These are phyloP conservation scores for Lymantria dispar DNA, from an alignment of 2,888 invertebrate genomes.

Conservation along the genomic window DNA sequence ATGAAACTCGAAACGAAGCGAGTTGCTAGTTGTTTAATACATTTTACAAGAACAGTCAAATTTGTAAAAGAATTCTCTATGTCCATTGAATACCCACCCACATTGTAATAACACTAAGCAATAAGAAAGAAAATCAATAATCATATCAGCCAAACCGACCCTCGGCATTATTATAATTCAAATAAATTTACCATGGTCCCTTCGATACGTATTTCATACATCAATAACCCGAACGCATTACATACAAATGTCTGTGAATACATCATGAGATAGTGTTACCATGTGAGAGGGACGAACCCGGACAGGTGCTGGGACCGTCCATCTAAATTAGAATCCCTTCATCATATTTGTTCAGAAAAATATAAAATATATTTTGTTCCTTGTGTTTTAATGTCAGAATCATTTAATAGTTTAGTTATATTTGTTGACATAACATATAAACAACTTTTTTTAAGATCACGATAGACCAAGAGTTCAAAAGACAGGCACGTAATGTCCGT, in stretches of 20 bases:
- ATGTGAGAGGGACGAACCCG: constrained; percentile 19
- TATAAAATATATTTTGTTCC: not conserved
- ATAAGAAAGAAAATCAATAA: constrained; percentile 18
- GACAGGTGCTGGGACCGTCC: constrained; percentile 30
- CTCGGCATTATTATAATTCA: constrained; percentile 29
- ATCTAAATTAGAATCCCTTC: constrained; percentile 22
- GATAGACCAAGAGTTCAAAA: no score
- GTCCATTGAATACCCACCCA: no score
- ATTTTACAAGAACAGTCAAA: no score
- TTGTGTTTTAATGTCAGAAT: no score
- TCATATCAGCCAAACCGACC: constrained; percentile 13
- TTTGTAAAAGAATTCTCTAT: no score
- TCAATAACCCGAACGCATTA: constrained; percentile 36
- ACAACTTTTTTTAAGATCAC: no score
- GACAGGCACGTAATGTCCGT: no score
- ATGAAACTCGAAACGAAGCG: no score
- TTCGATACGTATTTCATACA: constrained; percentile 35
- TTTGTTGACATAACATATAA: not conserved
- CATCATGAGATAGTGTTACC: constrained; percentile 32
- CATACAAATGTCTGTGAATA: constrained; percentile 36
- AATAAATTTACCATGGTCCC: constrained; percentile 40
- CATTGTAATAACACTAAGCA: not conserved
- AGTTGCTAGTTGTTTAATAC: no score
- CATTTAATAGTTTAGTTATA: not conserved
- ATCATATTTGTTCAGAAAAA: constrained; percentile 1